These are phyloP conservation scores for Himantopus leucocephalus DNA, from an alignment of 2,113 vertebrate species.

Conservation along the genomic window DNA sequence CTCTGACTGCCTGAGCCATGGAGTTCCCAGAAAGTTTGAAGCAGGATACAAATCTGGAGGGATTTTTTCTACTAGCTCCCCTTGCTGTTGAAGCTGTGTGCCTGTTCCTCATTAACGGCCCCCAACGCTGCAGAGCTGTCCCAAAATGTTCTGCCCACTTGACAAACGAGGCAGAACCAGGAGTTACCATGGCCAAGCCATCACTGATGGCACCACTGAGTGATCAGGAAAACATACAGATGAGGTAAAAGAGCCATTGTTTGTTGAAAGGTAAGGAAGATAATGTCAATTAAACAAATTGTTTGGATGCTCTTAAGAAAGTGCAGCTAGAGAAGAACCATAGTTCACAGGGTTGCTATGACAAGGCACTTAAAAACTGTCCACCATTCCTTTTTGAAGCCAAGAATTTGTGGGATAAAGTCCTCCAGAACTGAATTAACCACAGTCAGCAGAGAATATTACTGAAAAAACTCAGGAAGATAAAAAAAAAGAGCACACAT, in stretches of 20 bases:
- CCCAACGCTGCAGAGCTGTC: neutral
- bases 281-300: neutral
- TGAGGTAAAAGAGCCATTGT: neutral
- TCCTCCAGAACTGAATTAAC: neutral
- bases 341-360: neutral
- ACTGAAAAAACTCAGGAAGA: neutral
- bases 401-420: neutral
- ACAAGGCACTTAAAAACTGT: neutral
- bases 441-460: neutral
- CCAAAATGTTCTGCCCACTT: neutral
- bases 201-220: neutral
- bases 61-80: neutral
- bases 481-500: neutral
- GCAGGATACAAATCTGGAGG: neutral
- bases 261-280: neutral
- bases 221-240: neutral
- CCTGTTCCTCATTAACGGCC: neutral
- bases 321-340: neutral
- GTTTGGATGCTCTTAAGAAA: neutral
- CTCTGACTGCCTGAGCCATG: neutral
- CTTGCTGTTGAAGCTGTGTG: neutral
- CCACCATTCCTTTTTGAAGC: neutral
- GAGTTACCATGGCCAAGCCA: neutral
- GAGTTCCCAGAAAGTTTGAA: neutral
- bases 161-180: neutral